These are phyloP conservation scores for Sarcoramphus papa DNA, from an alignment of 2,797 vertebrate species.

Conservation along the genomic window DNA sequence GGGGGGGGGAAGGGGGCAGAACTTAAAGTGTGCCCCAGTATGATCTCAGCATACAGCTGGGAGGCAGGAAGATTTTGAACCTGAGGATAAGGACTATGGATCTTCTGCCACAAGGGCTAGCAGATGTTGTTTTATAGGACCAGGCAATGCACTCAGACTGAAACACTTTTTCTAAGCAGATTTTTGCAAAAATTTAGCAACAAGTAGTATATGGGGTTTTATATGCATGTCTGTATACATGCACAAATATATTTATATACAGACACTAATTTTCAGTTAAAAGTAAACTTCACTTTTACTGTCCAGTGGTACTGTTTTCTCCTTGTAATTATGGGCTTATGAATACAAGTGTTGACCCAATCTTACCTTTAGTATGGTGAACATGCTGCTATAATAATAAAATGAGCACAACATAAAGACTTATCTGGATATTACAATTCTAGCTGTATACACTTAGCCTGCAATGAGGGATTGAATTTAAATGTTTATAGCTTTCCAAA, in stretches of 20 bases:
- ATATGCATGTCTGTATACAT: not conserved
- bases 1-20: not conserved
- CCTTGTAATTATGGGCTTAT: not conserved
- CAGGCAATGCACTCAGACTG: not conserved
- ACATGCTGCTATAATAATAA: constrained; percentile 18
- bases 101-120: not conserved
- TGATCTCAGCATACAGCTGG: not conserved
- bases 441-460: constrained; percentile 66
- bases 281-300: not conserved
- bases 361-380: not conserved
- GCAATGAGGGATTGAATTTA: constrained; percentile 77
- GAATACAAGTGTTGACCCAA: not conserved
- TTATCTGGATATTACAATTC: constrained; percentile 57
- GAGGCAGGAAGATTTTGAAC: not conserved
- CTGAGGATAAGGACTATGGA: not conserved
- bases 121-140: not conserved
- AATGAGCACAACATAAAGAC: constrained; percentile 51
- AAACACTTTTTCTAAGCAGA: not conserved
- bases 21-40: not conserved
- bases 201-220: rapidly evolving
- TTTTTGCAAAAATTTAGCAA: not conserved
- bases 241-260: not conserved
- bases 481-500: constrained; percentile 79
- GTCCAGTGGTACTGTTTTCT: not conserved
- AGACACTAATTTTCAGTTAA: not conserved